Percentiles rank a stretch among this genome's conserved stretches.
Evolutionary conservation across 2,797 vertebrate species (phyloP).

Genomic region (Hephaestus fuliginosus): DNA sequence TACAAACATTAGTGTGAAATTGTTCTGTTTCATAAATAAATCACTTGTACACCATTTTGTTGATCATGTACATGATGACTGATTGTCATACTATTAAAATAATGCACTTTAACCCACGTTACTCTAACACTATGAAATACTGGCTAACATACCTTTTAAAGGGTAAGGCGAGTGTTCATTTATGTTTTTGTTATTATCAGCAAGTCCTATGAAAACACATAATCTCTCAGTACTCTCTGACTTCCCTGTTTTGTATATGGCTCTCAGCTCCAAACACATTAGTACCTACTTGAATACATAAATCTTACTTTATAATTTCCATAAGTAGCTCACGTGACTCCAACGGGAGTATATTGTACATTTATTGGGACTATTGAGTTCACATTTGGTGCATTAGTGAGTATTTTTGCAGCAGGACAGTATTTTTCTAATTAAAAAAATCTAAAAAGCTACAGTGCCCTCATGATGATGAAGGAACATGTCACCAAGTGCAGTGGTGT

Average conservation of each 20-base stretch:
- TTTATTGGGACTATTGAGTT: neutral
- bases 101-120: slow-evolving; percentile 2
- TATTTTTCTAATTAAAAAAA: neutral
- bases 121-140: neutral
- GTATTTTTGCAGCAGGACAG: neutral
- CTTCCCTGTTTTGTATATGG: neutral
- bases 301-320: neutral
- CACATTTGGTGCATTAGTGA: neutral
- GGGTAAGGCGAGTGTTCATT: neutral
- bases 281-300: neutral
- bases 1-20: slow-evolving; percentile 75
- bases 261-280: neutral
- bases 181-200: neutral
- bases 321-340: neutral
- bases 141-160: neutral
- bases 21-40: slow-evolving; percentile 84
- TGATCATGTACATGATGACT: slow-evolving; percentile 29
- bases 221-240: neutral
- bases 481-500: neutral
- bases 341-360: neutral
- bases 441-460: neutral
- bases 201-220: neutral
- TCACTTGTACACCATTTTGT: slow-evolving; percentile 68
- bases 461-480: neutral
- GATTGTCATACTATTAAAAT: slow-evolving; percentile 3